These are phyloP conservation scores for Alethe castanea DNA, from an alignment of 2,113 vertebrate species.

Conservation along the genomic window DNA sequence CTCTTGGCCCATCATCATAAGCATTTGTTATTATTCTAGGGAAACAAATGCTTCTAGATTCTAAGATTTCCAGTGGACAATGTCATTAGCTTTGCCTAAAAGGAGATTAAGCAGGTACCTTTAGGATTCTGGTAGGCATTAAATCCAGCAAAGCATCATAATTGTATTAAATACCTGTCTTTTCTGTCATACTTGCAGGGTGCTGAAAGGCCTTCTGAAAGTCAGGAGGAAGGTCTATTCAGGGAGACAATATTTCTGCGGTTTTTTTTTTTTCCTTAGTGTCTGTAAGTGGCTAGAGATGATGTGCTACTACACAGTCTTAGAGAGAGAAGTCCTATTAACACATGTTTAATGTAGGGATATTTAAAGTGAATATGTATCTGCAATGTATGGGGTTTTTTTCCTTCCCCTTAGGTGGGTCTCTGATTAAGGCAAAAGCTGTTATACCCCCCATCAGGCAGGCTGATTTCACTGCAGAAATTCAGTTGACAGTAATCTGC, in stretches of 20 bases:
- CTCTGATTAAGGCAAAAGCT: constrained; percentile 35
- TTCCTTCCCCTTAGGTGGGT: neutral
- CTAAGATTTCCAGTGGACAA: neutral
- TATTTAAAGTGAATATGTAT: neutral
- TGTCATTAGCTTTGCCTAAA: neutral
- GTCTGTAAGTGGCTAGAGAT: neutral
- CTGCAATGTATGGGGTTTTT: neutral
- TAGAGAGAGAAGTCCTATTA: neutral
- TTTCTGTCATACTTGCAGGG: neutral
- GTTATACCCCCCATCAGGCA: neutral
- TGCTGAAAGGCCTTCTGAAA: neutral
- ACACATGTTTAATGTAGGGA: neutral
- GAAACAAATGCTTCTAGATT: neutral
- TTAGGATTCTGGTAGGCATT: neutral
- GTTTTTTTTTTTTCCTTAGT: neutral
- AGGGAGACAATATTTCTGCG: neutral
- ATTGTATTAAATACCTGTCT: neutral
- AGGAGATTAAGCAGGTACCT: neutral
- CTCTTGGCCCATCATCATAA: neutral
- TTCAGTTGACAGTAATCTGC: constrained; percentile 54
- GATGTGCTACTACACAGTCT: neutral
- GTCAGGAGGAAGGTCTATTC: neutral
- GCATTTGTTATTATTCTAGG: neutral
- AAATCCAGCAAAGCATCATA: neutral
- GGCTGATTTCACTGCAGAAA: constrained; percentile 28